Evolutionary conservation across 2,113 vertebrate species (phyloP).

Genomic region (Nannospalax galili): DNA sequence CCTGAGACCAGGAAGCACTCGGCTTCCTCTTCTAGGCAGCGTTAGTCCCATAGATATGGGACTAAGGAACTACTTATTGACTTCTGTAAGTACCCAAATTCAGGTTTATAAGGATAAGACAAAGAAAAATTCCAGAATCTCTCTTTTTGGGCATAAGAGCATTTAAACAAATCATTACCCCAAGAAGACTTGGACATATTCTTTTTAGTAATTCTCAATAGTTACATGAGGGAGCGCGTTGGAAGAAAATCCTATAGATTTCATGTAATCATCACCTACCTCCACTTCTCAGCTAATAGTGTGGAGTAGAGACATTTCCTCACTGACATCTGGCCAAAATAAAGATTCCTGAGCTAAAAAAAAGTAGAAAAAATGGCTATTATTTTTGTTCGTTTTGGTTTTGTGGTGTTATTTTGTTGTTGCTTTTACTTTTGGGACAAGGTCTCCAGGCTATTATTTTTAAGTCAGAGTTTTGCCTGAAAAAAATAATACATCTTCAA

Average conservation of each 20-base stretch:
- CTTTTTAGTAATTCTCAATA: background rate
- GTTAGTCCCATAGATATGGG: background rate
- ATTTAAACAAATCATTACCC: constrained; percentile 2
- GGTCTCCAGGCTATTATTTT: background rate
- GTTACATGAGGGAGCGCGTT: background rate
- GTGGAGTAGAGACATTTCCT: background rate
- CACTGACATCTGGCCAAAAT: background rate
- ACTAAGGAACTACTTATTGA: background rate
- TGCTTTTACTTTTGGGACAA: too few species aligned
- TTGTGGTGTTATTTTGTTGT: too few species aligned
- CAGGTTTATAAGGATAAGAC: background rate
- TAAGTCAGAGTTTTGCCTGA: background rate
- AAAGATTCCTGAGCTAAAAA: background rate
- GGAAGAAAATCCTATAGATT: background rate
- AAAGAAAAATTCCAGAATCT: background rate
- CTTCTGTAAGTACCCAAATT: background rate
- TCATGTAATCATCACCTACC: background rate
- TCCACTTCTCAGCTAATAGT: background rate
- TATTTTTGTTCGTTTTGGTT: background rate
- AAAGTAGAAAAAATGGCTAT: background rate
- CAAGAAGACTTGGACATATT: background rate
- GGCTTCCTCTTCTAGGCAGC: background rate
- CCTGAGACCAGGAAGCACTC: background rate
- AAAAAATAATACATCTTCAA: background rate
- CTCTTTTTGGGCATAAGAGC: background rate